Evolutionary conservation across 1,140 invertebrate genomes (phyloP).

Genomic region (Homarus americanus): DNA sequence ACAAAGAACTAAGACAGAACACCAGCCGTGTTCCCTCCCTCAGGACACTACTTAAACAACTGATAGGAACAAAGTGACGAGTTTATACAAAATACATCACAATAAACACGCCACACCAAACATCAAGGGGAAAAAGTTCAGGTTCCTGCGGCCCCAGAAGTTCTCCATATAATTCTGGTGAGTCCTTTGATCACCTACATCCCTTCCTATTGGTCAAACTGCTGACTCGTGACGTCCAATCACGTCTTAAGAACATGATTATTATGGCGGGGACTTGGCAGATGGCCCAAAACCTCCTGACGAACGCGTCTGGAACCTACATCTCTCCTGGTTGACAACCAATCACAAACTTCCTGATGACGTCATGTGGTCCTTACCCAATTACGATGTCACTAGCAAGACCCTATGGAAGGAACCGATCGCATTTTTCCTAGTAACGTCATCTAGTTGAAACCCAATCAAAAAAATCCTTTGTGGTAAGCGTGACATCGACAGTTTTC

Average conservation of each 20-base stretch:
- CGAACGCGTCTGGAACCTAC: background rate
- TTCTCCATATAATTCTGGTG: constrained; percentile 39
- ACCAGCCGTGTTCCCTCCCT: no score
- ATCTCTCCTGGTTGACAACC: background rate
- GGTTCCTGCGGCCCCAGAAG: no score
- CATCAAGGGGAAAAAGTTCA: no score
- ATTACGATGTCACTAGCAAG: background rate
- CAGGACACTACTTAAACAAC: no score
- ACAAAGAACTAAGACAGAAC: no score
- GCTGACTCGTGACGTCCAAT: constrained; percentile 53
- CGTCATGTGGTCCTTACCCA: background rate
- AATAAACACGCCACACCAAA: no score
- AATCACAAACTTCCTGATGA: constrained; percentile 16
- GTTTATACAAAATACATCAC: no score
- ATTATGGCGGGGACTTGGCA: constrained; percentile 55
- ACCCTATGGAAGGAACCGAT: background rate
- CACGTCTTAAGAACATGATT: constrained; percentile 47
- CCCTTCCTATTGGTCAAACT: constrained; percentile 59
- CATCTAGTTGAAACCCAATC: background rate
- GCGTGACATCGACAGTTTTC: no score
- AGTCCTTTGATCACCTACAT: constrained; percentile 42
- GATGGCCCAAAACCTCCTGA: background rate
- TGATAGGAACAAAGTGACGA: no score
- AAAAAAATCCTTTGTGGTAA: background rate
- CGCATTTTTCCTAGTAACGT: constrained; percentile 9